Conservation (phyloP, 2,888 invertebrate species). For the Exocentrus adspersus region DNA sequence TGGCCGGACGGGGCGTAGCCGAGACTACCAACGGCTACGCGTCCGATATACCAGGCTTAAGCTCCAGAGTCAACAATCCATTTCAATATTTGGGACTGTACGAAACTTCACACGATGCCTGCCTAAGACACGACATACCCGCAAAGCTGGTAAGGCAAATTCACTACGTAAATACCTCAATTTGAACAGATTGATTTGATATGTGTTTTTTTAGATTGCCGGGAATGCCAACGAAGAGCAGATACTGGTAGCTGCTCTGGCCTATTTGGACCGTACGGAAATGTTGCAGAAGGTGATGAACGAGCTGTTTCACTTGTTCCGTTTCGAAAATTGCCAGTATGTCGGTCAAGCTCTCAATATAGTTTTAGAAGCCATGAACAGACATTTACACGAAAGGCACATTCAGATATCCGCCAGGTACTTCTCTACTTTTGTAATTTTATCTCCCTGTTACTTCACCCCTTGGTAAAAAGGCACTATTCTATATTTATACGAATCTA, state of each 20-base stretch:
- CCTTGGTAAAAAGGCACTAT: too few relatives aligned
- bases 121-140: conserved; percentile 90
- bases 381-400: conserved; percentile 85
- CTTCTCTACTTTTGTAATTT: too few relatives aligned
- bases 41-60: conserved; percentile 90
- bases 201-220: conserved; percentile 72
- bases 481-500: too few relatives aligned
- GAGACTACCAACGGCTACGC: conserved; percentile 62
- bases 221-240: conserved; percentile 93
- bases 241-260: conserved; percentile 83
- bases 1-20: conserved; percentile 87
- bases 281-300: conserved; percentile 87
- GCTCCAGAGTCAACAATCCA: conserved; percentile 77
- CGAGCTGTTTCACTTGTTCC: conserved; percentile 88
- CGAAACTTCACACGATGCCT: conserved; percentile 89
- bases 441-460: too few relatives aligned
- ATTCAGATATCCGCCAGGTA: conserved; percentile 94
- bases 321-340: conserved; percentile 82
- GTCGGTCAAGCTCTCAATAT: conserved; percentile 80
- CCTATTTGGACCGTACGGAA: conserved; percentile 86
- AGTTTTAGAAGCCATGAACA: conserved; percentile 90
- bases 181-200: background rate
- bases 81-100: conserved; percentile 93
- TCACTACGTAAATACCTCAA: too few relatives aligned
- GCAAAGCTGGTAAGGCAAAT: conserved; percentile 80